These are phyloP conservation scores for Diuraphis noxia DNA, from an alignment of 1,140 invertebrate genomes.

Conservation along the genomic window DNA sequence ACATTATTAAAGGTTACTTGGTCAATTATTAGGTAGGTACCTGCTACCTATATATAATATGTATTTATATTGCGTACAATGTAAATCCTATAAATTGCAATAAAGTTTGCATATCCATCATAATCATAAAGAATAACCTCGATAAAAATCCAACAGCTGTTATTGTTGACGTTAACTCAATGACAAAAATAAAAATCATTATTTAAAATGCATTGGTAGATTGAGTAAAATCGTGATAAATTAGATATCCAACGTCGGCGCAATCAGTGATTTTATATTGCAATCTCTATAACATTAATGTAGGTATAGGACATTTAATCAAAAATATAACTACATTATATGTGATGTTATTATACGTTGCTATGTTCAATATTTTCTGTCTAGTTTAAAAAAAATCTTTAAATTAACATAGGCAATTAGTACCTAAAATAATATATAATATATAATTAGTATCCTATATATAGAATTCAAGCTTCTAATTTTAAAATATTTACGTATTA, in stretches of 20 bases:
- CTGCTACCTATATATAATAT: not conserved
- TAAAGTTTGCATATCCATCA: not conserved
- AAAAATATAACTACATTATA: not conserved
- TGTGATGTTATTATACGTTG: not conserved
- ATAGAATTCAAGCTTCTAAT: too few species aligned
- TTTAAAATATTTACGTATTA: too few species aligned
- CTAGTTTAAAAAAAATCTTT: not conserved
- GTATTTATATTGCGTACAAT: not conserved
- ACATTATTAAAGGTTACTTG: constrained; percentile 30
- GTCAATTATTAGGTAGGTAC: not conserved
- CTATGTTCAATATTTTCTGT: not conserved
- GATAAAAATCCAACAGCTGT: not conserved
- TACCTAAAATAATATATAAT: too few species aligned
- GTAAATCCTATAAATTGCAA: not conserved
- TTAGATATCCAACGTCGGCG: not conserved
- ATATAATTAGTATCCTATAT: too few species aligned
- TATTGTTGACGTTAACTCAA: constrained; percentile 30
- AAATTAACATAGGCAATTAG: too few species aligned
- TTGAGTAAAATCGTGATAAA: constrained; percentile 22
- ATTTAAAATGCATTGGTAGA: not conserved
- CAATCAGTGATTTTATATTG: not conserved
- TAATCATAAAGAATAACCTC: constrained; percentile 2
- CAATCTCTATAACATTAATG: not conserved
- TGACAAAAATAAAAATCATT: constrained; percentile 8
- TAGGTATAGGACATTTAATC: not conserved